Conservation (phyloP, 2,797 vertebrate genomes). For the Botia almorhae region DNA sequence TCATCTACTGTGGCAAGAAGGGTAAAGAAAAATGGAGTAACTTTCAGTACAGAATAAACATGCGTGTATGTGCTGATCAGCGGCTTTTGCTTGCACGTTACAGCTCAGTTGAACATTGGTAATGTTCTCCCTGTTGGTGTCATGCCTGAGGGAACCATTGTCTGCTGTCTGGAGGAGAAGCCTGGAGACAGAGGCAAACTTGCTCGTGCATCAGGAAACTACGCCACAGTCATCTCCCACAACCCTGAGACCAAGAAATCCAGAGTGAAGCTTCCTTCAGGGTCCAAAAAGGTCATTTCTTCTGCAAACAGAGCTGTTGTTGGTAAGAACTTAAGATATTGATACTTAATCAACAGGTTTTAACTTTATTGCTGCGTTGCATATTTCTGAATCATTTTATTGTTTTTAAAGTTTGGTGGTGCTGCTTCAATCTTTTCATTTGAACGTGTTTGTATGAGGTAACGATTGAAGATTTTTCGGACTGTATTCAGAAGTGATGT, state of each 20-base stretch:
- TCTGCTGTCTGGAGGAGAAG: conserved; percentile 97
- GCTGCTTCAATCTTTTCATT: not conserved
- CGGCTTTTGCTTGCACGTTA: not conserved
- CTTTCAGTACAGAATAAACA: too few relatives aligned
- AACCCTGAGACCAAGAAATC: conserved; percentile 98
- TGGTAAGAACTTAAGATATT: conserved; percentile 76
- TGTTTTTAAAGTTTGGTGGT: too few relatives aligned
- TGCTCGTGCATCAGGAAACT: conserved; percentile 97
- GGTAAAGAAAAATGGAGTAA: conserved; percentile 71
- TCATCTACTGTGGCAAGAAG: conserved; percentile 98
- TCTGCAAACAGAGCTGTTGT: conserved; percentile 97
- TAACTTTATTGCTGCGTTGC: too few relatives aligned
- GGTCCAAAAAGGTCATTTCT: conserved; percentile 95
- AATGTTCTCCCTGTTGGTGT: conserved; percentile 95
- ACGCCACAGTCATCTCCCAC: conserved; percentile 97
- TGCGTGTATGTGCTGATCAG: not conserved
- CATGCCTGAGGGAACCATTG: conserved; percentile 98
- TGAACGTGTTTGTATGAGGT: not conserved
- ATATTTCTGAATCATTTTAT: too few relatives aligned
- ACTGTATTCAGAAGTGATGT: not conserved
- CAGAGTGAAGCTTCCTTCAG: conserved; percentile 95
- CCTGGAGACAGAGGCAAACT: conserved; percentile 95
- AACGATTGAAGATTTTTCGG: not conserved
- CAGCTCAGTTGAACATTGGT: conserved; percentile 97
- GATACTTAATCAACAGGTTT: not conserved